These are phyloP conservation scores for Plagodis pulveraria DNA, from an alignment of 2,888 invertebrate genomes.

Conservation along the genomic window DNA sequence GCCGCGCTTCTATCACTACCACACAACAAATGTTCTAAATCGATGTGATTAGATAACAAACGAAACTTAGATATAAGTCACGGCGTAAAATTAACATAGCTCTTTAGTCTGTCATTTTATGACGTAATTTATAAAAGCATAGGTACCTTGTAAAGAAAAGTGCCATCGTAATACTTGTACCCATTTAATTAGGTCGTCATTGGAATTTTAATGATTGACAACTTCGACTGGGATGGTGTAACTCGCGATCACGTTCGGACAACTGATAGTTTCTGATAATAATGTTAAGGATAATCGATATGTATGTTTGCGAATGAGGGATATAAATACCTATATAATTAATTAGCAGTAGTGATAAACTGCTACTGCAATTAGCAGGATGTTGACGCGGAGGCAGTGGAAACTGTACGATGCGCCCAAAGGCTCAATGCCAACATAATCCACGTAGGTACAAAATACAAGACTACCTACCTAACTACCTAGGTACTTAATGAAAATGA, in stretches of 20 bases:
- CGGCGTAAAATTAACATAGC: slow-evolving; percentile 77
- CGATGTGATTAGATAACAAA: slow-evolving; percentile 81
- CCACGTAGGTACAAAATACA: slow-evolving; percentile 44
- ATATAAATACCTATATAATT: slow-evolving; percentile 15
- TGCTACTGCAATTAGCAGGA: slow-evolving; percentile 24
- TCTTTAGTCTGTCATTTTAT: slow-evolving; percentile 82
- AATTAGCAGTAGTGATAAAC: slow-evolving; percentile 34
- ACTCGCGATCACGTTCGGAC: slow-evolving; percentile 26
- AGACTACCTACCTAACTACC: too few relatives aligned
- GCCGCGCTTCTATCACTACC: slow-evolving; percentile 76
- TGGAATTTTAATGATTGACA: slow-evolving; percentile 53
- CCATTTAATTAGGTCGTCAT: slow-evolving; percentile 72
- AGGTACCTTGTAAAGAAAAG: slow-evolving; percentile 77
- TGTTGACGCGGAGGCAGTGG: slow-evolving; percentile 33
- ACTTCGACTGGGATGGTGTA: slow-evolving; percentile 12
- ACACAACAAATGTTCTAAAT: slow-evolving; percentile 85
- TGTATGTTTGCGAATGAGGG: slow-evolving; percentile 16
- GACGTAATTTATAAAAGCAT: slow-evolving; percentile 77
- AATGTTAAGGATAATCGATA: slow-evolving; percentile 43
- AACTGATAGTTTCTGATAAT: slow-evolving; percentile 63
- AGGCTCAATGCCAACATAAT: slow-evolving; percentile 59
- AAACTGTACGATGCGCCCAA: slow-evolving; percentile 32
- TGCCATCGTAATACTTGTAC: slow-evolving; percentile 74
- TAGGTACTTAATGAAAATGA: slow-evolving; percentile 52
- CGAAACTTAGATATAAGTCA: slow-evolving; percentile 77